These are phyloP conservation scores for Euthynnus affinis DNA, from an alignment of 2,797 vertebrate species.

Conservation along the genomic window DNA sequence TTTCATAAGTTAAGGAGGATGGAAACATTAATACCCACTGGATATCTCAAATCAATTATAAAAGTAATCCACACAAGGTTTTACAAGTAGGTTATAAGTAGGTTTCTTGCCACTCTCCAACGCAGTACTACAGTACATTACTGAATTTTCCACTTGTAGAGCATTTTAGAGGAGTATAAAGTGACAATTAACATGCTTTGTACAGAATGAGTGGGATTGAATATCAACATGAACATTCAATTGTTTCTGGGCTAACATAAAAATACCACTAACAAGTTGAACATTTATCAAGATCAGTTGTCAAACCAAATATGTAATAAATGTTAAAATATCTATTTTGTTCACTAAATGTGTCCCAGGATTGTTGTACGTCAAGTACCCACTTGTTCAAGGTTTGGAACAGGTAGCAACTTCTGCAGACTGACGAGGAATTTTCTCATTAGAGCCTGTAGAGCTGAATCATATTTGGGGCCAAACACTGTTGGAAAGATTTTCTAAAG, in stretches of 20 bases:
- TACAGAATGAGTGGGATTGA: not conserved
- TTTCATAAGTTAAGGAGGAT: not conserved
- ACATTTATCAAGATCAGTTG: not conserved
- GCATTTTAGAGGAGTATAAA: not conserved
- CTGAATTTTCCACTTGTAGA: not conserved
- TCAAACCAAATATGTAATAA: not conserved
- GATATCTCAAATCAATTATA: not conserved
- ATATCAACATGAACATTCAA: not conserved
- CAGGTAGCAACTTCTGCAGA: slow-evolving; percentile 57
- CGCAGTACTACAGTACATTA: not conserved
- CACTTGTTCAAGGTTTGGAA: slow-evolving; percentile 59
- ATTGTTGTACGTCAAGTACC: slow-evolving; percentile 4
- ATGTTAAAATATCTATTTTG: not conserved
- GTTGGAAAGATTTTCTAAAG: slow-evolving; percentile 50
- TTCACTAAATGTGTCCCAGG: not conserved
- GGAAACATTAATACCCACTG: not conserved
- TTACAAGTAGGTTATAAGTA: not conserved
- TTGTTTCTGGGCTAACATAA: not conserved
- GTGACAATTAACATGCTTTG: not conserved
- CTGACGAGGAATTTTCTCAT: slow-evolving; percentile 57
- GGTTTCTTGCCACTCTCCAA: not conserved
- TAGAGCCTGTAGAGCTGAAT: slow-evolving; percentile 44
- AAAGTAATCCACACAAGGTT: slow-evolving; percentile 5
- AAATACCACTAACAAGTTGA: not conserved
- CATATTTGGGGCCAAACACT: slow-evolving; percentile 49